phyloP scores from a whole-genome alignment of 53 echinoderm and acorn worm genomes.

The Antedon mediterranea region DNA sequence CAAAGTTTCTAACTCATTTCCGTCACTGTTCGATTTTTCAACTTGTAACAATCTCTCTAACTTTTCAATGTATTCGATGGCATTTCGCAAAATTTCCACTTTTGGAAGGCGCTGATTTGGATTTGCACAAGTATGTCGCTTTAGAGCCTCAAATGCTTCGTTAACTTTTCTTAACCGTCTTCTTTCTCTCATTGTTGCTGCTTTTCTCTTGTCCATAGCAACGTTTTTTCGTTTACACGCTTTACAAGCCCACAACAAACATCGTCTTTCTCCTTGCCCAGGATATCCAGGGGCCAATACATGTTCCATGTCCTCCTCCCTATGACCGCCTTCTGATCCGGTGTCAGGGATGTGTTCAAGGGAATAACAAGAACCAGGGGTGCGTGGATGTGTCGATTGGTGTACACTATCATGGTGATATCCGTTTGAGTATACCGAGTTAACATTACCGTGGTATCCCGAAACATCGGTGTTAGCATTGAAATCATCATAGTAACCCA shows the following conservation, averaged over 20 bases:
- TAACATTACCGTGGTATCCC: slow-evolving; percentile 54
- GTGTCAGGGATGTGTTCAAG: not conserved
- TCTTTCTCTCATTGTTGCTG: slow-evolving; percentile 87
- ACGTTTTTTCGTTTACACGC: slow-evolving; percentile 97
- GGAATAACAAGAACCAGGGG: slow-evolving; percentile 44
- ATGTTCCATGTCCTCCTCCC: slow-evolving; percentile 92
- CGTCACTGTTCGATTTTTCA: slow-evolving; percentile 75
- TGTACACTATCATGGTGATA: slow-evolving; percentile 44
- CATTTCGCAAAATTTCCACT: slow-evolving; percentile 86
- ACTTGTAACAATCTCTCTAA: slow-evolving; percentile 85
- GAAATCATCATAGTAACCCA: slow-evolving; percentile 81
- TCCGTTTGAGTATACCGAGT: slow-evolving; percentile 63
- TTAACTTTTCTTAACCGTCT: slow-evolving; percentile 85
- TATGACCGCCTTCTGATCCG: slow-evolving; percentile 36
- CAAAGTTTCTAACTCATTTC: slow-evolving; percentile 73
- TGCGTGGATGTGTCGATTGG: slow-evolving; percentile 34
- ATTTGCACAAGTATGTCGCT: slow-evolving; percentile 85
- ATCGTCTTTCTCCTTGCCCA: slow-evolving; percentile 81
- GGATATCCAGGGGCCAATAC: slow-evolving; percentile 94
- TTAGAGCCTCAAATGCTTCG: slow-evolving; percentile 91
- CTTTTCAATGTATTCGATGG: slow-evolving; percentile 97
- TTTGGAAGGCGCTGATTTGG: slow-evolving; percentile 93
- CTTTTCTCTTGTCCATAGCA: slow-evolving; percentile 95
- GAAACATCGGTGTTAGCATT: slow-evolving; percentile 66
- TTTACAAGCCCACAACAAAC: slow-evolving; percentile 97